Evolutionary conservation across 2,113 vertebrate genomes (phyloP), one percentile per base, ranked within the genome.

Genomic region (Caretta caretta): DNA sequence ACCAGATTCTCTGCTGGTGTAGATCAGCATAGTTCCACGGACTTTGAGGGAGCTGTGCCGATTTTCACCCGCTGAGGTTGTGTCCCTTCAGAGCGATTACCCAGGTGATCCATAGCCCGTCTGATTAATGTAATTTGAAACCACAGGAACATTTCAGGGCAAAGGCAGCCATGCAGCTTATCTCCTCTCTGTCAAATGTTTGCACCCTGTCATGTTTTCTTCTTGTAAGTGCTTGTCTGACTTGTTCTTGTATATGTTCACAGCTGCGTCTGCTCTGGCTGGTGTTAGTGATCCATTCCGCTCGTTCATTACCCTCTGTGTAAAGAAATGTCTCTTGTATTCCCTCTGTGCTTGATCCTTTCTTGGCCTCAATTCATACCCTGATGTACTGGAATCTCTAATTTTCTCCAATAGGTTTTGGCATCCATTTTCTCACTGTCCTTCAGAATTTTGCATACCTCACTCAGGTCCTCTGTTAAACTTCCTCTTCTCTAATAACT

Each of bases 91-190:
- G 69, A 42, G 69, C 69, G 42, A 42, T 75, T 24, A 42, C 25
- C 35, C 80, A 83, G 91, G 86, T 83, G 57, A 48, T 65, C 38
- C 48, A n/a, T 48, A 38, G 57, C 69, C 54, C 46, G 16, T 13
- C 38, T 84, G 72, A 88, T 92, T 84, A 65, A 80, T 88, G 81
- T 88, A 79, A 84, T 92, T 91, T 92, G 48, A 84, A 88, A 83
- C 49, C 53, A 48, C 31, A 69, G n/a, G 72, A 83, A 59, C 80
- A 38, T 79, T 79, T 88, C 81, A 80, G 72, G 69, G 46, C 81
- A 79, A 48, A 83, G 56, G 69, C 83, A 80, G 80, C 90, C 69
- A 65, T 65, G 72, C 12, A 27, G 81, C 65, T 56, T 42, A 69
- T 50, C 72, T 54, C 56, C 42, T 91, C 78, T 83, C 80, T 46